Evolutionary conservation across 2,888 invertebrate genomes (phyloP).

Genomic region (Ctenicera cuprea): DNA sequence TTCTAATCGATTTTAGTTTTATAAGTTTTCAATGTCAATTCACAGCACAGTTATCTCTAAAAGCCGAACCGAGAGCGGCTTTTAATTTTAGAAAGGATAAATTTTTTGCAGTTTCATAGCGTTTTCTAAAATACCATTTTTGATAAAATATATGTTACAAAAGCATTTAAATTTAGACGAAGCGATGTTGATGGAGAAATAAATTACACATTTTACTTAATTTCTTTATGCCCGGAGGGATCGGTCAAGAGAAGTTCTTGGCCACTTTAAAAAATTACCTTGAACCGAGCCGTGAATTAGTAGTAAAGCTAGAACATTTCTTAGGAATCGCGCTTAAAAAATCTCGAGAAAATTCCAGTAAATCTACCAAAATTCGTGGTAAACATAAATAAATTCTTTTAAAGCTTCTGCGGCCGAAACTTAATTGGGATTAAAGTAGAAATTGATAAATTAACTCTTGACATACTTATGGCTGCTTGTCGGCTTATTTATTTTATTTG

Average conservation of each 20-base stretch:
- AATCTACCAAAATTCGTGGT: slow-evolving; percentile 1
- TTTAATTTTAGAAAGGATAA: neutral
- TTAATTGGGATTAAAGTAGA: slow-evolving; percentile 8
- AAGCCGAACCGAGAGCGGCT: too few relatives aligned
- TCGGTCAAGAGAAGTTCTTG: slow-evolving; percentile 15
- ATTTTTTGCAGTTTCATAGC: too few relatives aligned
- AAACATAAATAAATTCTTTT: slow-evolving; percentile 14
- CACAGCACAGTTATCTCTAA: too few relatives aligned
- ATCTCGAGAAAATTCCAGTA: neutral
- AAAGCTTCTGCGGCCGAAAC: neutral
- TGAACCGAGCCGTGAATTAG: slow-evolving; percentile 5
- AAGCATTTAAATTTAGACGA: neutral
- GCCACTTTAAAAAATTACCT: slow-evolving; percentile 13
- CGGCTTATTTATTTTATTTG: slow-evolving; percentile 7
- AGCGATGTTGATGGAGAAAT: slow-evolving; percentile 13
- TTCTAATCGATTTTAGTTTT: too few relatives aligned
- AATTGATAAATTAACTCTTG: slow-evolving; percentile 25
- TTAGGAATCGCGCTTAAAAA: neutral
- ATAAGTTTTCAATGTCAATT: too few relatives aligned
- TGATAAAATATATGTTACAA: slow-evolving; percentile 4
- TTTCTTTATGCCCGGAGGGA: neutral
- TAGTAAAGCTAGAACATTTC: neutral
- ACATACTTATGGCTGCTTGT: slow-evolving; percentile 20
- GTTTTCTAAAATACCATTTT: neutral
- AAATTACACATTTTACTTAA: slow-evolving; percentile 18